Evolutionary conservation across 1,140 invertebrate genomes (phyloP).

Genomic region (Paraescarpia echinospica): DNA sequence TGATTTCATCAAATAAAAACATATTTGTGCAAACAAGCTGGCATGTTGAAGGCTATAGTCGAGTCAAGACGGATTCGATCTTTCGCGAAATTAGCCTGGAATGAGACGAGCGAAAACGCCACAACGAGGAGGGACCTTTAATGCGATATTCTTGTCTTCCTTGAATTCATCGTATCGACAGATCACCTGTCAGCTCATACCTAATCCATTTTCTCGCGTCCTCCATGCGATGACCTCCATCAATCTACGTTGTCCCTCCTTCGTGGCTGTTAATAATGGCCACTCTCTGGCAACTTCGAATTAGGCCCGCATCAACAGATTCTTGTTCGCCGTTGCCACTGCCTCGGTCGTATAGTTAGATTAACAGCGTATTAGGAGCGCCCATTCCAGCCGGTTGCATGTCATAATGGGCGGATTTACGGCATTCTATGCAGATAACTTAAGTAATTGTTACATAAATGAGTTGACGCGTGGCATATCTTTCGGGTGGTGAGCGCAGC

Average conservation of each 20-base stretch:
- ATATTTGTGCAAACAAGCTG: no score
- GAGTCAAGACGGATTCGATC: no score
- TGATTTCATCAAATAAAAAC: no score
- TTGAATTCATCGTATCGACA: background rate
- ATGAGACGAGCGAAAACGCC: no score
- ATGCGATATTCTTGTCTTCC: background rate
- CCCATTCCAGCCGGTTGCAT: background rate
- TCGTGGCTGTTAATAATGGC: background rate
- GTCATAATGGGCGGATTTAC: background rate
- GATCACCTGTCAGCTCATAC: background rate
- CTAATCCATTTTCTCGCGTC: background rate
- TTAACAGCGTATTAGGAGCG: background rate
- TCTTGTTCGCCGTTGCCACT: background rate
- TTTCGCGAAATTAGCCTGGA: no score
- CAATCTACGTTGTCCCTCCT: background rate
- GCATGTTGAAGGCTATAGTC: no score
- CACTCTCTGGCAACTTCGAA: background rate
- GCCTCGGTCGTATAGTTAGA: background rate
- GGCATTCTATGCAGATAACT: background rate
- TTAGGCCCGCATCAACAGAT: background rate
- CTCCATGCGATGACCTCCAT: background rate
- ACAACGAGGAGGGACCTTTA: background rate
- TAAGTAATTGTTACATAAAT: constrained; percentile 7
- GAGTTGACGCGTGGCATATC: background rate
- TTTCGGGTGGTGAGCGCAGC: background rate